Conservation (phyloP, 2,797 vertebrate genomes). For the Smutsia gigantea region DNA sequence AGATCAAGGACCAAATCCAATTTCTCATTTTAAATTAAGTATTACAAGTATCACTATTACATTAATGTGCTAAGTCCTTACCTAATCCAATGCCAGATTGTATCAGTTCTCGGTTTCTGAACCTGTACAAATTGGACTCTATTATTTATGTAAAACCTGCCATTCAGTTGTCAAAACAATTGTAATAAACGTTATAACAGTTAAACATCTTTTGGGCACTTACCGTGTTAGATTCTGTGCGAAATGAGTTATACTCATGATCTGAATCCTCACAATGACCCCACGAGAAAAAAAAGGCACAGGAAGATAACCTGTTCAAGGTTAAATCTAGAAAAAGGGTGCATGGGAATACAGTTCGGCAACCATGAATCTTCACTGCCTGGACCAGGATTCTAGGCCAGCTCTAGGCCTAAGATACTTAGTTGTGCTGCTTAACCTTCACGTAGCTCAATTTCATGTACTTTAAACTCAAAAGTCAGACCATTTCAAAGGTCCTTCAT, state of each 20-base stretch:
- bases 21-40: conserved; percentile 61
- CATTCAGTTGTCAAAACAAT: conserved; percentile 10
- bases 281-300: not conserved
- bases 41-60: conserved; percentile 45
- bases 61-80: conserved; percentile 38
- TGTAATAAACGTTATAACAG: not conserved
- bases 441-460: conserved; percentile 29
- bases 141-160: conserved; percentile 19
- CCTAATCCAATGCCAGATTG: conserved; percentile 34
- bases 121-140: not conserved
- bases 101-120: conserved; percentile 4
- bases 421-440: not conserved
- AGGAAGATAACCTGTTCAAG: not conserved
- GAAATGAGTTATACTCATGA: not conserved
- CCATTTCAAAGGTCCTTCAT: conserved; percentile 37
- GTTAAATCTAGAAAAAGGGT: not conserved
- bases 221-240: not conserved
- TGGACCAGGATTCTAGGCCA: conserved; percentile 27
- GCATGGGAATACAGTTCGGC: not conserved
- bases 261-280: not conserved
- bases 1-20: conserved; percentile 15
- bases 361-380: not conserved
- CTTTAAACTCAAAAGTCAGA: conserved; percentile 35
- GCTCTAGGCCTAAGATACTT: not conserved
- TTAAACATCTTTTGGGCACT: not conserved